phyloP scores from a whole-genome alignment of 2,888 invertebrate species.

The Deilephila elpenor region DNA sequence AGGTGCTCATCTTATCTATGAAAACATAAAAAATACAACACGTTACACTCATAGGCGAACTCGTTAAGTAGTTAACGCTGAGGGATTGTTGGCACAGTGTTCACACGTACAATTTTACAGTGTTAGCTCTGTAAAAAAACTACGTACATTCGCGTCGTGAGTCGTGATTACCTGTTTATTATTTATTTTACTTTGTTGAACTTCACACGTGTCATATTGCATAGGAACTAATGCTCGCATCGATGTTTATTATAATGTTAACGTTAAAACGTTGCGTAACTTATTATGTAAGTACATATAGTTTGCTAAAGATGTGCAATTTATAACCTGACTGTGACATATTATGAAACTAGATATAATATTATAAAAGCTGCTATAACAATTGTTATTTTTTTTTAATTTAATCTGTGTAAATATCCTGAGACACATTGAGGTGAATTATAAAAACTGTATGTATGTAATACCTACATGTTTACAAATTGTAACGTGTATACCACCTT shows the following conservation, averaged over 20 bases:
- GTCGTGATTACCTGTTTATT: slow-evolving; percentile 53
- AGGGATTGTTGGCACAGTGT: slow-evolving; percentile 33
- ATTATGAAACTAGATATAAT: too few species aligned
- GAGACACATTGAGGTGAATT: too few species aligned
- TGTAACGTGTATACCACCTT: too few species aligned
- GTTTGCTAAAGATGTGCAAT: background rate
- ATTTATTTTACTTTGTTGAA: slow-evolving; percentile 53
- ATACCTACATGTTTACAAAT: too few species aligned
- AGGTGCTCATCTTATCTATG: slow-evolving; percentile 46
- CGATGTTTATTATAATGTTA: background rate
- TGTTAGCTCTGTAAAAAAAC: slow-evolving; percentile 26
- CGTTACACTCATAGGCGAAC: slow-evolving; percentile 30
- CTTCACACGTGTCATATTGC: slow-evolving; percentile 48
- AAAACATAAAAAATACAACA: slow-evolving; percentile 37
- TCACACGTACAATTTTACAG: slow-evolving; percentile 32
- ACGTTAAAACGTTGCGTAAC: background rate
- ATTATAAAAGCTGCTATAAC: too few species aligned
- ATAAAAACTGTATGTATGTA: too few species aligned
- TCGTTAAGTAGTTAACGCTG: slow-evolving; percentile 33
- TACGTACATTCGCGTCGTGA: slow-evolving; percentile 48
- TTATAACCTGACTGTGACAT: too few species aligned
- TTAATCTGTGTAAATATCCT: too few species aligned
- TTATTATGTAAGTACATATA: background rate
- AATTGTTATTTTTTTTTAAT: too few species aligned
- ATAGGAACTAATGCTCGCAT: slow-evolving; percentile 38